Conservation (phyloP, 2,797 vertebrate genomes). For the Oreonectes daqikongensis region DNA sequence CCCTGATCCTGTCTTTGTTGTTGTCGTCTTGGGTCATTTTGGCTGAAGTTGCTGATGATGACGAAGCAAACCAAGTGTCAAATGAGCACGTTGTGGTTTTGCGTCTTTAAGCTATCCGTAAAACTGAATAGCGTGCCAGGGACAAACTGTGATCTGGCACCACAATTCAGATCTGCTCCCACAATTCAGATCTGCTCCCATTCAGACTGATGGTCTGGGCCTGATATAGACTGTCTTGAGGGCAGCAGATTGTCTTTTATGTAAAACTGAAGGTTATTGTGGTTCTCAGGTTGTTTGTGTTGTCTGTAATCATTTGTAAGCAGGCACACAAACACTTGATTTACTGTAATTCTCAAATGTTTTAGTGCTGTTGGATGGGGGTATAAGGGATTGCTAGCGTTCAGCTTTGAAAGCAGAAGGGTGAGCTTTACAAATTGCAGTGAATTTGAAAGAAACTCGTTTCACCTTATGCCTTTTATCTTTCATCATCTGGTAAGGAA, state of each 20-base stretch:
- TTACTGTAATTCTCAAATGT: background rate
- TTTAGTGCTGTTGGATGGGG: background rate
- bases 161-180: constrained; percentile 23
- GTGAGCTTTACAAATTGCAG: background rate
- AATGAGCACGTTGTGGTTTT: constrained; percentile 49
- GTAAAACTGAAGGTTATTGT: too few relatives aligned
- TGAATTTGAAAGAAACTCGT: constrained; percentile 10
- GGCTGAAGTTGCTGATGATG: constrained; percentile 27
- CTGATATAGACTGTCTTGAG: too few relatives aligned
- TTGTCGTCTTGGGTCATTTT: constrained; percentile 17
- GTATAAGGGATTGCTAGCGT: background rate
- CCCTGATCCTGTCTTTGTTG: too few relatives aligned
- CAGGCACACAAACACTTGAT: background rate
- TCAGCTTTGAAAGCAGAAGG: constrained; percentile 7
- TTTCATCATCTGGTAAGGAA: constrained; percentile 22
- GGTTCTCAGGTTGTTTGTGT: too few relatives aligned
- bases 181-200: constrained; percentile 40
- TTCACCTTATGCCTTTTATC: constrained; percentile 5
- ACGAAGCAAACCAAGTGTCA: constrained; percentile 34
- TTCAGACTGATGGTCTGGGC: too few relatives aligned
- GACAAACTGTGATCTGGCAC: constrained; percentile 58
- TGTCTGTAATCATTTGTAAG: background rate
- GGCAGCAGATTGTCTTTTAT: too few relatives aligned
- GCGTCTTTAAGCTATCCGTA: constrained; percentile 44
- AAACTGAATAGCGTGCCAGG: constrained; percentile 63